Base-by-base conservation (phyloP, 2,113 vertebrate species). In the Crotophaga sulcirostris region DNA sequence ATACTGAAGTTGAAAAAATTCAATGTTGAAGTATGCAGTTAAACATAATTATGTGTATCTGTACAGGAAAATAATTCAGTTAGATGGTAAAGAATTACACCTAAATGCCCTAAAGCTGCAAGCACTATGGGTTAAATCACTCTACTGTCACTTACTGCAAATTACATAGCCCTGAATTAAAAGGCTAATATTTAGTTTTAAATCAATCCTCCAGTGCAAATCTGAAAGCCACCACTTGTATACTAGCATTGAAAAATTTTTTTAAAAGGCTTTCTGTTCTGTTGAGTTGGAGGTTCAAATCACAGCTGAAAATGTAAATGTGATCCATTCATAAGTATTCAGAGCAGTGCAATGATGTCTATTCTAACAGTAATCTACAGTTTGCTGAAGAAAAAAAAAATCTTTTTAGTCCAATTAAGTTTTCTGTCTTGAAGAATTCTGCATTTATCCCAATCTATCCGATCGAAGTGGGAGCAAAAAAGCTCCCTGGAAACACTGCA, bases 231-330 rank as follows among this genome's bases (percentile, higher is more conserved):
- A 24, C 10, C 12, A 24, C 16, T 36, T 13, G 16, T 56, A 60
- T 5, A 52, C 11, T 34, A 69, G 58, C 62, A 89, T 6, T 78
- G 58, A 89, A 62, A 78, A 69, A 28, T 38, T 34, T 51, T 79
- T 81, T 66, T 31, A 40, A 94, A 87, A 89, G 74, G 29, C 66
- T 70, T 84, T 90, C 80, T 87, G 54, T 93, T 94, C 84, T 82
- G 17, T 31, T 79, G 49, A 31, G 26, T 11, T 80, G 21, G 24
- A 76, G 59, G 63, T 44, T 94, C 76, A 84, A 80, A 75, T 70
- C 2, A 2, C 90, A 93, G 72, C 63, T 93, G 75, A 80, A 89
- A 91, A 91, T 5, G 15, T 68, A 90, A 95, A 77, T 59, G 62
- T 1, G 6, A 84, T 29, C 70, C 79, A 80, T 56, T 94, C 75